These are phyloP conservation scores for Syrrhaptes paradoxus DNA, from an alignment of 2,113 vertebrate genomes.

Conservation along the genomic window DNA sequence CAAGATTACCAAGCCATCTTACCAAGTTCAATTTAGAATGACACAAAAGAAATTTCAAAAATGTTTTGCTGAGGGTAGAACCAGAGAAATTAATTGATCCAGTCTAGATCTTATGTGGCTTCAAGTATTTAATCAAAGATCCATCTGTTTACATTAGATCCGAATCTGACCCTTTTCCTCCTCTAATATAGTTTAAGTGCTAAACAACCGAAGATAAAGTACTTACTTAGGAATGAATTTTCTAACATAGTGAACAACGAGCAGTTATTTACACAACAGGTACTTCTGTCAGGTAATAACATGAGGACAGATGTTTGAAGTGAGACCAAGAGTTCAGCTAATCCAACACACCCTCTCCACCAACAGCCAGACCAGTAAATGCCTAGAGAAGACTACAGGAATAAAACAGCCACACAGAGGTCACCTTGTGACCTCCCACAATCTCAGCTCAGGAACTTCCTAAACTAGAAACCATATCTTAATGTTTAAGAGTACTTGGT, in stretches of 20 bases:
- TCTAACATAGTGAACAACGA: neutral
- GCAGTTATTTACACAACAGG: neutral
- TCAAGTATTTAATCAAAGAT: neutral
- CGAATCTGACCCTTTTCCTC: neutral
- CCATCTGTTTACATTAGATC: neutral
- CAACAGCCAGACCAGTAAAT: neutral
- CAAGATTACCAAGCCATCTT: neutral
- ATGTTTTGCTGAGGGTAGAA: neutral
- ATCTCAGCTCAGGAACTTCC: neutral
- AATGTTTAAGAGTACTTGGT: neutral
- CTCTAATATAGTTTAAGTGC: neutral
- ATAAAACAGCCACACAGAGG: neutral
- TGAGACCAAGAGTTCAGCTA: neutral
- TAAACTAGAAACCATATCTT: neutral
- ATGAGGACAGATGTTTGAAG: neutral
- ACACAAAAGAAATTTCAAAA: neutral
- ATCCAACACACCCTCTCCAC: neutral
- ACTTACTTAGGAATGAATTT: neutral
- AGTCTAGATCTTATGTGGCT: neutral
- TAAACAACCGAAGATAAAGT: neutral
- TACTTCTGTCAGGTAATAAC: neutral
- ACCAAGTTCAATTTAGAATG: neutral
- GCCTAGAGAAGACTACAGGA: neutral
- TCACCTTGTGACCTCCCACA: rapidly evolving
- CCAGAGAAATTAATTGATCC: neutral